Base-by-base conservation (phyloP, 2,113 vertebrate genomes). In the Vicugna pacos region DNA sequence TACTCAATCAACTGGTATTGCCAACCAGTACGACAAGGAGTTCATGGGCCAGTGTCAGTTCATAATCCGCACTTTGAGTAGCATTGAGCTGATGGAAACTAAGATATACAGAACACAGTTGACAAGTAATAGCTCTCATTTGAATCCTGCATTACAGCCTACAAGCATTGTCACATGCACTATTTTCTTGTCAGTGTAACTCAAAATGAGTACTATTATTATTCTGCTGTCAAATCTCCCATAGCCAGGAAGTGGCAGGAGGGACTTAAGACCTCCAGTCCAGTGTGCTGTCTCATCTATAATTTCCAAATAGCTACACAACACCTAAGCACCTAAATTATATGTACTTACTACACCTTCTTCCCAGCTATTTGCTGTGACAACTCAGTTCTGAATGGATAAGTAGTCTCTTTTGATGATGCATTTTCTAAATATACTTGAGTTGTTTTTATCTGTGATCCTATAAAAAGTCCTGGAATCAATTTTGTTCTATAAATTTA, bases 401-500 rank as follows among this genome's bases (percentile, higher is more conserved):
- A 69, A 50, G 13, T 64, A 80, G 6, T 86, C 26, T 85, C 65
- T 86, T 79, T 80, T 73, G 48, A 65, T 69, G 69, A 91, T 42
- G 80, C 38, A 48, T 65, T 93, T 93, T 82, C 65, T 72, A 38
- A 65, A 35, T 73, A 85, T 72, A 85, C 80, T 85, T 80, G 46
- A 90, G 15, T 64, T 52, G 28, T 72, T 84, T 89, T 90, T 83
- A 84, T 84, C 52, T 90, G 48, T 91, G 56, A 90, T 58, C 8
- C 28, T 62, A 48, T 73, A 83, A 56, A 72, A 91, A 86, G 56
- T 72, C 50, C 52, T 60, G 50, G 20, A 67, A 12, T 85, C 56
- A 67, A 65, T 94, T 86, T 86, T 96, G 6, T 91, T 87, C 38
- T 87, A 32, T 50, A 67, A 91, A 86, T 80, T 56, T 85, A 85